phyloP scores from a whole-genome alignment of 2,888 invertebrate genomes.

The Lasiommata megera region DNA sequence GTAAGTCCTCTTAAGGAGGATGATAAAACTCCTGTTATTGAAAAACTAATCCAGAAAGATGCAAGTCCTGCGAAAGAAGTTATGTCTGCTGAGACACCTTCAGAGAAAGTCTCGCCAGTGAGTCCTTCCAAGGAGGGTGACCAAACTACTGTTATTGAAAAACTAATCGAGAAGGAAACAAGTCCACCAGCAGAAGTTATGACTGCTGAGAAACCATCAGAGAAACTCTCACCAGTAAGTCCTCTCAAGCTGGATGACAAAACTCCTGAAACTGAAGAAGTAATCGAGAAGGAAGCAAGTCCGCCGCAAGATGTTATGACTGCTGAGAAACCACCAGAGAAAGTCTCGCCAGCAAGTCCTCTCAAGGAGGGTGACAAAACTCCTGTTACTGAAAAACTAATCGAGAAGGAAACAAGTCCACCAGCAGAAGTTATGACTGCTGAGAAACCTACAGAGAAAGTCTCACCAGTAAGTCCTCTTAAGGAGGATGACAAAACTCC shows the following conservation, averaged over 20 bases:
- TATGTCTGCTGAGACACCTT: too few species aligned
- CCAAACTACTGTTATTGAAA: too few species aligned
- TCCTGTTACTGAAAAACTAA: not conserved
- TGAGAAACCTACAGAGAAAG: slow-evolving; percentile 17
- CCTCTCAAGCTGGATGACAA: not conserved
- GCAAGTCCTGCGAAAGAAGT: too few species aligned
- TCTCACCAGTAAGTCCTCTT: slow-evolving; percentile 1
- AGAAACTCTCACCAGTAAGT: slow-evolving; percentile 10
- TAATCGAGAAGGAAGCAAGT: slow-evolving; percentile 8
- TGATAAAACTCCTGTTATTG: too few species aligned
- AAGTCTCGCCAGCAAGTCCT: slow-evolving; percentile 3
- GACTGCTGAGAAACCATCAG: not conserved
- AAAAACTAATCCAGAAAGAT: too few species aligned
- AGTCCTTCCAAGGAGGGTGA: too few species aligned
- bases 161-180: slow-evolving; percentile 8
- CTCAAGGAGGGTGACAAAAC: not conserved
- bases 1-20: too few species aligned
- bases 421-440: not conserved
- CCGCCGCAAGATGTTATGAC: not conserved
- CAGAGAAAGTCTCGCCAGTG: too few species aligned
- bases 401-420: slow-evolving; percentile 22
- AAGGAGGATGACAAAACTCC: not conserved
- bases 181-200: too few species aligned
- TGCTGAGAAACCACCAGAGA: not conserved
- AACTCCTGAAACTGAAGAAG: not conserved